Percentiles rank a stretch among this genome's conserved stretches.
Evolutionary conservation across 2,888 invertebrate species (phyloP).

Genomic region (Zaprionus lineosus): DNA sequence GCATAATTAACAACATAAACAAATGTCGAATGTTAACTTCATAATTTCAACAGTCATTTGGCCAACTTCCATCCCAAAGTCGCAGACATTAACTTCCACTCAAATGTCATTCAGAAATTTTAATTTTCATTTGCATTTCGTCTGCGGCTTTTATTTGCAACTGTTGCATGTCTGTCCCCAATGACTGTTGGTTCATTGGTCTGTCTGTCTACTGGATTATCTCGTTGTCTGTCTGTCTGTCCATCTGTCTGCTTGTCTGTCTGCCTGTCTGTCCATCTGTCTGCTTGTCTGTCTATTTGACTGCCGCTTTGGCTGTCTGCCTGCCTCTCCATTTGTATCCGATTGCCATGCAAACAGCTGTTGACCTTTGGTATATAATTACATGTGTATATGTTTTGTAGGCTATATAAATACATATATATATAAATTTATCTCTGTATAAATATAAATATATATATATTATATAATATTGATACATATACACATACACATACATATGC

Average conservation of each 20-base stretch:
- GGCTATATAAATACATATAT: too few species aligned
- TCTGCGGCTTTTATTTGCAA: conserved; percentile 1
- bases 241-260: too few species aligned
- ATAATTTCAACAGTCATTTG: too few species aligned
- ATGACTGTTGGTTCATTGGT: too few species aligned
- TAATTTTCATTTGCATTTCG: conserved; percentile 13
- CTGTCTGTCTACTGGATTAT: not conserved
- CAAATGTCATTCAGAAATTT: conserved; percentile 32
- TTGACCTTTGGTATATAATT: conserved; percentile 66
- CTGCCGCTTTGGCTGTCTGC: conserved; percentile 2
- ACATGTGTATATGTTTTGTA: too few species aligned
- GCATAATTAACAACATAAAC: conserved; percentile 8
- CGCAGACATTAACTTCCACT: conserved; percentile 16
- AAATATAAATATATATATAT: too few species aligned
- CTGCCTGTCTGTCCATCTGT: not conserved
- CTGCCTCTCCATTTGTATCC: conserved; percentile 14
- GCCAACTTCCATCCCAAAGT: too few species aligned
- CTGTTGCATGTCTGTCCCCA: too few species aligned
- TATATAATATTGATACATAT: too few species aligned
- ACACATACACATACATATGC: not conserved
- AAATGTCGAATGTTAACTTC: not conserved
- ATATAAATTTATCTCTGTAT: too few species aligned
- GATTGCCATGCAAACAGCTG: conserved; percentile 46
- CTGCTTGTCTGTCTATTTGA: conserved; percentile 5
- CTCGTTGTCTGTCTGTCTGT: too few species aligned